These are phyloP conservation scores for Sebastes vulpes DNA, from an alignment of 2,797 vertebrate species.

Conservation along the genomic window DNA sequence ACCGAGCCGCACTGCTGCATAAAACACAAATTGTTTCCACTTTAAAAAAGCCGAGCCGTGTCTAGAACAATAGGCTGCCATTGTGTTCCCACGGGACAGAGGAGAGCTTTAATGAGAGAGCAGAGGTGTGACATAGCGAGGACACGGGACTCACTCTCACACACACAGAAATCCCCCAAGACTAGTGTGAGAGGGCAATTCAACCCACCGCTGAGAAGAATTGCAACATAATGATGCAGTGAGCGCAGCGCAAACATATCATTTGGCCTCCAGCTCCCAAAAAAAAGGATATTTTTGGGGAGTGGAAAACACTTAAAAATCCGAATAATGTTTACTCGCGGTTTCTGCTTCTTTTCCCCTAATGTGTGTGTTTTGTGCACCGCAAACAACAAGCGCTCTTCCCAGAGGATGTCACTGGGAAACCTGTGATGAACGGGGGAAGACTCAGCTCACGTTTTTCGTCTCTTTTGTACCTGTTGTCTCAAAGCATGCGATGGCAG, in stretches of 20 bases:
- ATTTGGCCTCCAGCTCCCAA: conserved; percentile 79
- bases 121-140: conserved; percentile 71
- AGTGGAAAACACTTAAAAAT: conserved; percentile 80
- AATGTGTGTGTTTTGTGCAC: conserved; percentile 49
- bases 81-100: conserved; percentile 71
- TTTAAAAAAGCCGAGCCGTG: conserved; percentile 58
- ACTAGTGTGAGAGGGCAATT: conserved; percentile 58
- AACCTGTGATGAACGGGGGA: conserved; percentile 1
- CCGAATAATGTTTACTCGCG: conserved; percentile 77
- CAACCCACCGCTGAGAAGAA: conserved; percentile 64
- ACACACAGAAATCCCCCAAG: conserved; percentile 50
- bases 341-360: conserved; percentile 38
- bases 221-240: conserved; percentile 79
- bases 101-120: conserved; percentile 65
- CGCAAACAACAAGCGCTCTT: conserved; percentile 50
- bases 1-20: conserved; percentile 53
- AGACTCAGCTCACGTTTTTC: not conserved
- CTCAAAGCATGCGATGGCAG: not conserved
- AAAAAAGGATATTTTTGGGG: conserved; percentile 74
- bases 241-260: conserved; percentile 74
- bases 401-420: conserved; percentile 35
- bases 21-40: conserved; percentile 79
- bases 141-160: conserved; percentile 35
- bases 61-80: conserved; percentile 69
- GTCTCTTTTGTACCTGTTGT: conserved; percentile 32